These are phyloP conservation scores for Falcaria lacertinaria DNA, from an alignment of 2,888 invertebrate genomes.

Conservation along the genomic window DNA sequence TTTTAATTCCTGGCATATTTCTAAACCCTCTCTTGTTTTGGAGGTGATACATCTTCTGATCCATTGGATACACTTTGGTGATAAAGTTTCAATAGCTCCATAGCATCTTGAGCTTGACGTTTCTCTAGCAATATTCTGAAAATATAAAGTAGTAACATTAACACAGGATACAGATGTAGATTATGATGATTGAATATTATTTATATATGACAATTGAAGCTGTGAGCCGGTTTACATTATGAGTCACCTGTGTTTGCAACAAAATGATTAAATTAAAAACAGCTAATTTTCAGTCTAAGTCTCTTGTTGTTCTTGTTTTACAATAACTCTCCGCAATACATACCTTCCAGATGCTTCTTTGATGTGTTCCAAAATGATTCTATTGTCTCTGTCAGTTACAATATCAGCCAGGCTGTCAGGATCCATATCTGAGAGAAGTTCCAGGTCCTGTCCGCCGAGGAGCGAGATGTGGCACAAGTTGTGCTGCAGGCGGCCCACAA, in stretches of 20 bases:
- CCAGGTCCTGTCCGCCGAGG: conserved; percentile 90
- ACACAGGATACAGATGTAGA: not conserved
- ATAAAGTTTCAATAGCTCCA: conserved; percentile 90
- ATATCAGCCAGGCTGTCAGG: conserved; percentile 92
- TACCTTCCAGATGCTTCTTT: conserved; percentile 91
- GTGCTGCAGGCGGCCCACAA: conserved; percentile 88
- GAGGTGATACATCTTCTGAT: conserved; percentile 68
- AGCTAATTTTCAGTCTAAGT: too few species aligned
- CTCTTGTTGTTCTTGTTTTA: too few species aligned
- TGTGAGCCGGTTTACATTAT: too few species aligned
- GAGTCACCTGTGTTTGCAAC: too few species aligned
- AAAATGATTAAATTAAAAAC: too few species aligned
- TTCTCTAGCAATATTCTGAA: conserved; percentile 87
- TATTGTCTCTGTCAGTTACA: conserved; percentile 85
- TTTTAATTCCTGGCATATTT: conserved; percentile 12
- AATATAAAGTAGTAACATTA: conserved; percentile 11
- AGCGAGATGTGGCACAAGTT: conserved; percentile 92
- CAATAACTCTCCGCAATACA: too few species aligned
- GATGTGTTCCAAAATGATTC: conserved; percentile 87
- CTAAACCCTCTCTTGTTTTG: conserved; percentile 70
- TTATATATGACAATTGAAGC: too few species aligned
- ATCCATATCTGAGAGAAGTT: conserved; percentile 93
- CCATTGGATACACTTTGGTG: conserved; percentile 78
- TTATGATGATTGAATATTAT: too few species aligned
- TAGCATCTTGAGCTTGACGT: conserved; percentile 91